Percentiles rank a stretch among this genome's conserved stretches.
Conservation (phyloP, 2,113 vertebrate species). For the Callithrix jacchus region DNA sequence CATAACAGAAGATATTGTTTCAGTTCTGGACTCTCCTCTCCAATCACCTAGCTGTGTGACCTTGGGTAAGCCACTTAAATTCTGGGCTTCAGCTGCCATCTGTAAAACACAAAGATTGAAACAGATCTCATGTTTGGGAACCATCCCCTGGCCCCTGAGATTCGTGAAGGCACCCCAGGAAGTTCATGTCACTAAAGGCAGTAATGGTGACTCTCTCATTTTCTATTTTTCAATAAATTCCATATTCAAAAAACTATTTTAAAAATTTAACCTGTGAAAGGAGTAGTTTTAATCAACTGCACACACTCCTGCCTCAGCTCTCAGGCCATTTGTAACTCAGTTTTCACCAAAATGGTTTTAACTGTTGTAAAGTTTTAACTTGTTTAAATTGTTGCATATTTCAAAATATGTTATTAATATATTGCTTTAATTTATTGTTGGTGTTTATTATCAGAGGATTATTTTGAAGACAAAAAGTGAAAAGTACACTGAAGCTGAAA, state of each 20-base stretch:
- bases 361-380: neutral
- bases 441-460: neutral
- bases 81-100: neutral
- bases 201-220: neutral
- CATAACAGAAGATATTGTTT: neutral
- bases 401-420: neutral
- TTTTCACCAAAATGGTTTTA: neutral
- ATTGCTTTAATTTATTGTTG: neutral
- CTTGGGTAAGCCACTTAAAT: accelerated
- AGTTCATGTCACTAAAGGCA: neutral
- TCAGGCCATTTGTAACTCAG: neutral
- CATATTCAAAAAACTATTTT: neutral
- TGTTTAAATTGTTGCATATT: neutral
- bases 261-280: neutral
- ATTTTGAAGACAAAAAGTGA: neutral
- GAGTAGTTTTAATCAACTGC: neutral
- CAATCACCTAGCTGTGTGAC: neutral
- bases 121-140: neutral
- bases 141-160: neutral
- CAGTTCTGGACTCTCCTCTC: too few species aligned
- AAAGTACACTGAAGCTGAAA: neutral
- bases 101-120: neutral
- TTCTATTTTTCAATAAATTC: neutral
- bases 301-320: neutral
- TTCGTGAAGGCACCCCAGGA: neutral